Conservation (phyloP, 1,140 invertebrate genomes). For the Proctacanthus coquilletti region DNA sequence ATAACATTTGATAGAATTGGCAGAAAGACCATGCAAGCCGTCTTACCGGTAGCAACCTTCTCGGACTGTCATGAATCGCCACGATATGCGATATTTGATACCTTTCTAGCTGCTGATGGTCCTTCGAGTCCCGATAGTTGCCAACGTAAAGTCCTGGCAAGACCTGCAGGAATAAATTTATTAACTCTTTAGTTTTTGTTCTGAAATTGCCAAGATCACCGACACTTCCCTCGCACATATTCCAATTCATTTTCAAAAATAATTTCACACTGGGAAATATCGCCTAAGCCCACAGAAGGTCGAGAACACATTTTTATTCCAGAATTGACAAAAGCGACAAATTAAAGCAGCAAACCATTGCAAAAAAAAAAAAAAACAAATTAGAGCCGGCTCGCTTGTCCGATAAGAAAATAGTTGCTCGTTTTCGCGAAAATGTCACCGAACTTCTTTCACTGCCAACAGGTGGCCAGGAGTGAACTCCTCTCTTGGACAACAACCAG, state of each 20-base stretch:
- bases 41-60: slow-evolving; percentile 67
- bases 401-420: too few relatives aligned
- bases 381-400: too few relatives aligned
- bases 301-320: not conserved
- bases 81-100: slow-evolving; percentile 91
- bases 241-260: not conserved
- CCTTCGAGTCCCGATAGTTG: slow-evolving; percentile 85
- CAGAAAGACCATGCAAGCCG: too few relatives aligned
- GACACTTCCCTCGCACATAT: not conserved
- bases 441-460: too few relatives aligned
- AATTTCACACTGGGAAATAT: too few relatives aligned
- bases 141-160: slow-evolving; percentile 73
- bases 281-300: too few relatives aligned
- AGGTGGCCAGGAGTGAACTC: too few relatives aligned
- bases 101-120: slow-evolving; percentile 67
- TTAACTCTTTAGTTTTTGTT: not conserved
- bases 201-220: not conserved
- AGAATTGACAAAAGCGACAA: not conserved
- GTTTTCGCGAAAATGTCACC: too few relatives aligned
- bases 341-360: slow-evolving; percentile 1
- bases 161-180: slow-evolving; percentile 41
- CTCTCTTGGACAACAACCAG: too few relatives aligned
- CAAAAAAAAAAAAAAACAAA: too few relatives aligned
- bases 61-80: slow-evolving; percentile 85
- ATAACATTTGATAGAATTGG: slow-evolving; percentile 13